Percentiles rank a stretch among this genome's conserved stretches.
Conservation (phyloP, 1,140 invertebrate genomes). For the Zaprionus africanus region DNA sequence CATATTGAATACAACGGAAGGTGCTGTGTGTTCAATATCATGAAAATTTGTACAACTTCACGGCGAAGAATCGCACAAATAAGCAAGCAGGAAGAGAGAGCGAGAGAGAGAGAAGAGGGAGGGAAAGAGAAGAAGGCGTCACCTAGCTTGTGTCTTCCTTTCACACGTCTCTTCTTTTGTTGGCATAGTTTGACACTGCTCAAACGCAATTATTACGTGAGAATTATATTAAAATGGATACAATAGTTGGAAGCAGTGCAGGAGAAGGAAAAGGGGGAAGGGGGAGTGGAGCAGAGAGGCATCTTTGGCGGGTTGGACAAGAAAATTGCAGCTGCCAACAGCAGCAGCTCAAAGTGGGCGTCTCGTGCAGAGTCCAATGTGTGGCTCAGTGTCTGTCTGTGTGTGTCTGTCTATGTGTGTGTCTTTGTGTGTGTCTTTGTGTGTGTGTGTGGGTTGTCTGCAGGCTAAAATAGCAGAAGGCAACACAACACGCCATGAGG, state of each 20-base stretch:
- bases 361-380: slow-evolving; percentile 23
- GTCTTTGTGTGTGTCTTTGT: background rate
- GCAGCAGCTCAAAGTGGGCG: slow-evolving; percentile 50
- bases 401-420: slow-evolving; percentile 23
- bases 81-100: background rate
- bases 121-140: slow-evolving; percentile 8
- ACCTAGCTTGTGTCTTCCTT: slow-evolving; percentile 7
- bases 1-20: background rate
- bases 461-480: slow-evolving; percentile 60
- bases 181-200: slow-evolving; percentile 61
- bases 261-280: background rate
- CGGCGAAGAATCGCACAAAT: background rate
- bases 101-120: background rate
- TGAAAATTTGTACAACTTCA: slow-evolving; percentile 24
- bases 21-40: slow-evolving; percentile 19
- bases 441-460: slow-evolving; percentile 43
- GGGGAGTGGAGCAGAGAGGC: too few species aligned
- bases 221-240: slow-evolving; percentile 82
- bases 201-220: slow-evolving; percentile 81
- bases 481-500: slow-evolving; percentile 23
- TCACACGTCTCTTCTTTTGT: slow-evolving; percentile 52
- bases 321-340: slow-evolving; percentile 49
- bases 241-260: slow-evolving; percentile 50
- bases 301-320: background rate
- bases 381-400: background rate